Conservation (phyloP, 37 sponge, comb jelly and placozoan genomes). For the Geodia barretti region DNA sequence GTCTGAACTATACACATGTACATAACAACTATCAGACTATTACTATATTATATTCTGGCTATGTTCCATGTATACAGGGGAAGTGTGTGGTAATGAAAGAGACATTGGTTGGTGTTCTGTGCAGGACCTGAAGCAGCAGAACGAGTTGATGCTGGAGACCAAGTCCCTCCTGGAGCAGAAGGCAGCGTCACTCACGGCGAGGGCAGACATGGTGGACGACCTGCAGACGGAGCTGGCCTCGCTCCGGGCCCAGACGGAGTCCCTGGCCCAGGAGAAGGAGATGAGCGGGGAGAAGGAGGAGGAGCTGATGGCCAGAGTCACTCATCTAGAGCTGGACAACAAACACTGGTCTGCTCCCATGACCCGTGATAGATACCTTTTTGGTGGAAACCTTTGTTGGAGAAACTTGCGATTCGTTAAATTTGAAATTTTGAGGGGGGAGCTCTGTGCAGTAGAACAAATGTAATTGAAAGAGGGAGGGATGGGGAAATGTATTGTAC, state of each 20-base stretch:
- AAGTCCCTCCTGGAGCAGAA: constrained; percentile 89
- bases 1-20: too few species aligned
- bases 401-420: too few species aligned
- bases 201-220: constrained; percentile 60
- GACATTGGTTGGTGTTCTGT: background rate
- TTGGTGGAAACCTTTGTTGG: too few species aligned
- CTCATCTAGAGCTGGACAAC: constrained; percentile 73
- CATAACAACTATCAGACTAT: background rate
- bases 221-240: constrained; percentile 63
- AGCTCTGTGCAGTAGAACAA: too few species aligned
- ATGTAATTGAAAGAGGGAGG: too few species aligned
- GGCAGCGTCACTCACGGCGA: constrained; percentile 45
- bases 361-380: too few species aligned
- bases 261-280: constrained; percentile 78
- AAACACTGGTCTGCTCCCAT: constrained; percentile 67
- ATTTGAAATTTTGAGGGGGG: too few species aligned
- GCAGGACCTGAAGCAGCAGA: constrained; percentile 72
- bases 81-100: background rate
- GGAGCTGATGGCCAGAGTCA: constrained; percentile 67
- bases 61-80: background rate
- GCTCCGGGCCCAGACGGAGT: constrained; percentile 68
- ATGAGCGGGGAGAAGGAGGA: constrained; percentile 74
- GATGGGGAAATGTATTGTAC: too few species aligned
- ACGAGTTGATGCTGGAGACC: constrained; percentile 84
- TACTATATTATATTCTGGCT: background rate